Conservation (phyloP, 2,888 invertebrate genomes). For the Nasonia oneida region DNA sequence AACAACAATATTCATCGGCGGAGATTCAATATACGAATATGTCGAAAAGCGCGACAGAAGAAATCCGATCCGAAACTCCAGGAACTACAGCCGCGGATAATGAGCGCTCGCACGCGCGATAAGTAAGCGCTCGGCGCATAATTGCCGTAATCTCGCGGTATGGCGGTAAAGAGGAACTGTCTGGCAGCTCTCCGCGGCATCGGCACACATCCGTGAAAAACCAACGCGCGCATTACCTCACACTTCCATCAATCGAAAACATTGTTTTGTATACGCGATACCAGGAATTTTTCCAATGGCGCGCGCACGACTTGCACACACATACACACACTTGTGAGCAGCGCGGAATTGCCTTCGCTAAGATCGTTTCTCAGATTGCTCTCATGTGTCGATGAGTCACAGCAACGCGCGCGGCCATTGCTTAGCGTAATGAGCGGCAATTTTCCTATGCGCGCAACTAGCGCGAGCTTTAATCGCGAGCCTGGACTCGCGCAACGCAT, state of each 20-base stretch:
- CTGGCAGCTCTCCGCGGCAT: background rate
- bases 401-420: conserved; percentile 1
- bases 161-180: conserved; percentile 17
- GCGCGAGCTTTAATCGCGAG: conserved; percentile 34
- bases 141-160: conserved; percentile 42
- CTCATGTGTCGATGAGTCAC: conserved; percentile 42
- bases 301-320: background rate
- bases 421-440: conserved; percentile 40
- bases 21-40: too few relatives aligned
- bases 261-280: conserved; percentile 55
- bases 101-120: conserved; percentile 25
- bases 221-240: conserved; percentile 36
- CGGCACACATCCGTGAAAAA: conserved; percentile 14
- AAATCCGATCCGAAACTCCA: background rate
- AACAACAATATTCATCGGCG: too few relatives aligned
- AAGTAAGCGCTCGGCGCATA: conserved; percentile 32
- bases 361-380: conserved; percentile 29
- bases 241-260: conserved; percentile 33
- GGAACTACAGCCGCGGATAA: conserved; percentile 23
- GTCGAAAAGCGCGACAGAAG: background rate
- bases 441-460: conserved; percentile 24
- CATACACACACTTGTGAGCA: background rate
- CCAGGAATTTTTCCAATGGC: conserved; percentile 37
- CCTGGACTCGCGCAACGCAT: background rate
- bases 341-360: background rate